phyloP scores from a whole-genome alignment of 92 coral and sea anemone species.

The Actinostola sp. region DNA sequence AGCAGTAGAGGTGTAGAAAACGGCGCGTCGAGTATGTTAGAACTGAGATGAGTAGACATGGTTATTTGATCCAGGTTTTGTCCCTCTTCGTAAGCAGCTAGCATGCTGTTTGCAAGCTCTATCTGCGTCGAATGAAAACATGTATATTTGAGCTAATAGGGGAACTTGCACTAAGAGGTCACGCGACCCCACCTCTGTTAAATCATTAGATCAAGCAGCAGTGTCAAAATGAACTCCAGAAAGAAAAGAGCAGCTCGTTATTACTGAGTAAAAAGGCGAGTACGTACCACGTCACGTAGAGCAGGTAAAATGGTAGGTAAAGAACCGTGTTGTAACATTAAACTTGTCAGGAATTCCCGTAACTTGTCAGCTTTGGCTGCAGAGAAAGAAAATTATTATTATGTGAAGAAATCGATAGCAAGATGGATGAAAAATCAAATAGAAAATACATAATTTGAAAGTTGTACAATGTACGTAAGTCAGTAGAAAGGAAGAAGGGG shows the following conservation, averaged over 20 bases:
- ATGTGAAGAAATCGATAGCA: background rate
- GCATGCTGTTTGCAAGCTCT: slow-evolving; percentile 70
- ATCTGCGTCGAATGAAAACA: too few species aligned
- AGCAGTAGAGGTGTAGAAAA: slow-evolving; percentile 46
- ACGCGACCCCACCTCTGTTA: too few species aligned
- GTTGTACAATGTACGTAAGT: too few species aligned
- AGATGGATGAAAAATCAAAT: background rate
- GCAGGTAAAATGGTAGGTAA: slow-evolving; percentile 64
- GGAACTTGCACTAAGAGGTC: background rate
- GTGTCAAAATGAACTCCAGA: too few species aligned
- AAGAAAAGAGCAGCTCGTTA: too few species aligned
- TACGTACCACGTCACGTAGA: slow-evolving; percentile 71
- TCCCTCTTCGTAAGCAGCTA: slow-evolving; percentile 58
- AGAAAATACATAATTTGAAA: too few species aligned
- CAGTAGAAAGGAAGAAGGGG: too few species aligned
- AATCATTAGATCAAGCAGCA: too few species aligned
- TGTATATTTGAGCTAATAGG: too few species aligned
- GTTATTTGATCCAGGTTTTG: slow-evolving; percentile 60
- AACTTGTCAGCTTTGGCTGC: slow-evolving; percentile 50
- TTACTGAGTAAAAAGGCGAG: background rate
- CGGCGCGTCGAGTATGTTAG: slow-evolving; percentile 63
- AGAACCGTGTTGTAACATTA: slow-evolving; percentile 64
- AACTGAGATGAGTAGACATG: slow-evolving; percentile 82
- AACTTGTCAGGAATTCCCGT: slow-evolving; percentile 54
- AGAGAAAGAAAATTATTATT: background rate